Evolutionary conservation across 2,113 vertebrate genomes (phyloP).

Genomic region (Chlorocebus sabaeus): DNA sequence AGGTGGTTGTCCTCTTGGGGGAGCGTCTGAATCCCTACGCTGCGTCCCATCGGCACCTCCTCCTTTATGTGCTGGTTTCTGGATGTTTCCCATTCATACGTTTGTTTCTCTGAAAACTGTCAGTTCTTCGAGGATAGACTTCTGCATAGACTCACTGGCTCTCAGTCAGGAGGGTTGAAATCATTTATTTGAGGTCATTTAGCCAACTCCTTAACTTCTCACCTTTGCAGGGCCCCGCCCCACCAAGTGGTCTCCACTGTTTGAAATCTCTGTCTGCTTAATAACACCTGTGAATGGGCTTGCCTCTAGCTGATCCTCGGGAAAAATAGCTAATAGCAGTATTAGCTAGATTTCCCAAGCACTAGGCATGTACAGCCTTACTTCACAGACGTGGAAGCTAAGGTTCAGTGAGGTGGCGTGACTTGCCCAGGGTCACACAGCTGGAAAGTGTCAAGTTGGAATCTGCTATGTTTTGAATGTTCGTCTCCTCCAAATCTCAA

Average conservation of each 20-base stretch:
- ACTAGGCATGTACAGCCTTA: background rate
- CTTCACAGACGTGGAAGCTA: fast-evolving
- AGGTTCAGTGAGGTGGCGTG: background rate
- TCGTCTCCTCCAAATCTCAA: background rate
- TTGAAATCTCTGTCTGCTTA: too few relatives aligned
- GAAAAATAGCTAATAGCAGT: fast-evolving
- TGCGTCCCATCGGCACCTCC: fast-evolving
- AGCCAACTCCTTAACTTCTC: background rate
- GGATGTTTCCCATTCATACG: background rate
- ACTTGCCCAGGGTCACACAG: background rate
- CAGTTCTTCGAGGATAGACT: background rate
- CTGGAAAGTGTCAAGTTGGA: background rate
- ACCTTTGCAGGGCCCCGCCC: background rate
- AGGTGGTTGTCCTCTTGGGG: background rate
- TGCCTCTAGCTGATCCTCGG: background rate
- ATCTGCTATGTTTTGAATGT: background rate
- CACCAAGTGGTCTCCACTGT: too few relatives aligned
- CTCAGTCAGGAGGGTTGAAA: background rate
- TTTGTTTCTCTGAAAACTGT: background rate
- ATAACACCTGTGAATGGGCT: too few relatives aligned
- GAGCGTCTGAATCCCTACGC: background rate
- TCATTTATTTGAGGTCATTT: background rate
- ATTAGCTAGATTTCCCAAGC: fast-evolving
- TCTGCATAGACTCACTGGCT: too few relatives aligned
- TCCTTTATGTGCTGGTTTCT: background rate